Base-by-base conservation (phyloP, 2,113 vertebrate species). In the Zosterops borbonicus region DNA sequence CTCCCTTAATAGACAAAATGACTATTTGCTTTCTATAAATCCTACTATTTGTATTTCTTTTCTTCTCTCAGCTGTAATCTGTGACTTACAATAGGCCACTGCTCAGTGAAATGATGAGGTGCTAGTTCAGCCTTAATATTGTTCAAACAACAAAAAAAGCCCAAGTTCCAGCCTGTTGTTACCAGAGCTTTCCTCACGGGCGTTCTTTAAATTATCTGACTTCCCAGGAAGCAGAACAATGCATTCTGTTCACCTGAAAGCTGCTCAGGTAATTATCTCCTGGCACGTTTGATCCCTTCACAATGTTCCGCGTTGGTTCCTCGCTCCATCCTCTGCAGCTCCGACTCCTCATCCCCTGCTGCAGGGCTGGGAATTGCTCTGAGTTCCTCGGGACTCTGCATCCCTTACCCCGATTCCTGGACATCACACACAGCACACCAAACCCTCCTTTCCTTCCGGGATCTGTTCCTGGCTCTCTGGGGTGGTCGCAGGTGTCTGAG, bases 1-100 rank as follows among this genome's bases (percentile, higher is more conserved):
- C 42, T 92, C 47, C 53, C 33, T 92, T 96, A 91, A 92, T 70
- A 93, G 93, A 62, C 68, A 91, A 92, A 96, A 92, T 70, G 9
- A 87, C 80, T 84, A 70, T 91, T 94, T 97, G 79, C 80, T 83
- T 87, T 85, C 75, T 91, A 63, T 56, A 94, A 86, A 88, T 76
- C 83, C 87, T 76, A 74, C 41, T 77, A 70, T 86, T 88, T 89
- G 70, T 76, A 56, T 85, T 90, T 70, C 71, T 95, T 82, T 84
- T 60, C 64, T 89, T 86, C 41, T 71, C 78, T 62, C 49, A 77
- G 80, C 63, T 88, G 53, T 88, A 71, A 75, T 76, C 58, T 93
- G 68, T 93, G 65, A 86, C 41, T 96, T 82, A 88, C 79, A 95
- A 90, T 70, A 75, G 90, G 55, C 55, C 60, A 37, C 39, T 81